A percentile compares a stretch with the other conserved stretches of the same genome.
Evolutionary conservation across 2,888 invertebrate genomes (phyloP).

Genomic region (Brachycybe producta): DNA sequence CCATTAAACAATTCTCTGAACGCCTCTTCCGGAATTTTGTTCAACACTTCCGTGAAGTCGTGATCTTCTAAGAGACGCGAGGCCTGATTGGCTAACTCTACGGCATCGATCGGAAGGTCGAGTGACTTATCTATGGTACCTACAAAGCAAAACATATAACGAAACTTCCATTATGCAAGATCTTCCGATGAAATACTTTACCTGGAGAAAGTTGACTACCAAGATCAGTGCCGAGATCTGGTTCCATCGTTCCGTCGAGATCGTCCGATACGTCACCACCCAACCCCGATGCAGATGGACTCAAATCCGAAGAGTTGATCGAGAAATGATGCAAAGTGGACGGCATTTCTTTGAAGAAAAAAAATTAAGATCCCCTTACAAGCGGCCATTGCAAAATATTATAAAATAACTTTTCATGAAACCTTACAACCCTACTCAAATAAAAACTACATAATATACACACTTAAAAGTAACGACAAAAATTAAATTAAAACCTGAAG

Average conservation of each 20-base stretch:
- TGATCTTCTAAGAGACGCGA: conserved; percentile 48
- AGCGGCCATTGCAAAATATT: no score
- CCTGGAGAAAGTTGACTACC: conserved; percentile 27
- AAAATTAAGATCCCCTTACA: no score
- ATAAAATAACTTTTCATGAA: no score
- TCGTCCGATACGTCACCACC: conserved; percentile 23
- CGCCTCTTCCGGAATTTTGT: conserved; percentile 64
- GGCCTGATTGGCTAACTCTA: conserved; percentile 53
- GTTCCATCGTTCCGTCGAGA: conserved; percentile 20
- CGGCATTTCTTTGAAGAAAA: no score
- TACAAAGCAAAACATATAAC: conserved; percentile 19
- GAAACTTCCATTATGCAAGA: neutral
- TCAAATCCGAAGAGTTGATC: conserved; percentile 16
- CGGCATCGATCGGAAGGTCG: conserved; percentile 44
- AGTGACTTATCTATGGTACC: conserved; percentile 30
- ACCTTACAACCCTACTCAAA: no score
- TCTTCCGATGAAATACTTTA: conserved; percentile 14
- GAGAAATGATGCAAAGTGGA: no score
- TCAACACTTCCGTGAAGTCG: conserved; percentile 63
- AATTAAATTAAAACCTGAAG: no score
- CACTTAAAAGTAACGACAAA: no score
- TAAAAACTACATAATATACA: no score
- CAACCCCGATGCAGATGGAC: conserved; percentile 22
- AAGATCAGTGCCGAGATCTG: conserved; percentile 25
- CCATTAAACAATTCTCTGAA: conserved; percentile 67